Conservation (phyloP, 2,113 vertebrate genomes). For the Microtus ochrogaster region DNA sequence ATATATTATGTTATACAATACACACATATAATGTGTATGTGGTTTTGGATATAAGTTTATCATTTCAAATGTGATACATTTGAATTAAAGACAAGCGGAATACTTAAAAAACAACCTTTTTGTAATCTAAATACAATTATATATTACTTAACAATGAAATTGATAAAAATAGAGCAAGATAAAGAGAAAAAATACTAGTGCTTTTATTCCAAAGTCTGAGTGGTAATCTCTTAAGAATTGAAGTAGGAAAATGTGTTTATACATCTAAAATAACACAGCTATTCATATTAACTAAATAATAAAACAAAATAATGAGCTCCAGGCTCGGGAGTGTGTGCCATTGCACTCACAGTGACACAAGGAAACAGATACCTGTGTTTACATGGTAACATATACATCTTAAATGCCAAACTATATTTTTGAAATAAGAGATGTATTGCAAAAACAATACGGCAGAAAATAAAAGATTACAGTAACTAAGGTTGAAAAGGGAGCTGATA, state of each 20-base stretch:
- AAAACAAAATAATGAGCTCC: not conserved
- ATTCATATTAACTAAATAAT: not conserved
- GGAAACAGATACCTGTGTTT: not conserved
- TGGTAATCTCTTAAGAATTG: not conserved
- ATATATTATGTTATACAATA: not conserved
- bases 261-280: not conserved
- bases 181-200: not conserved
- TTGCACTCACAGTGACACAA: not conserved
- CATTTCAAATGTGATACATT: not conserved
- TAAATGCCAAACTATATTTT: not conserved
- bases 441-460: not conserved
- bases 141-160: not conserved
- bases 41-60: not conserved
- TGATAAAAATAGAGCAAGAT: not conserved
- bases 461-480: not conserved
- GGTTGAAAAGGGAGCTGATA: not conserved
- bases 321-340: not conserved
- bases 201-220: not conserved
- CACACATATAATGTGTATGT: not conserved
- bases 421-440: not conserved
- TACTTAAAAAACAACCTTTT: not conserved
- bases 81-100: not conserved
- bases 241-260: not conserved
- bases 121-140: not conserved
- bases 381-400: not conserved